These are phyloP conservation scores for Isoperla grammatica DNA, from an alignment of 2,888 invertebrate species.

Conservation along the genomic window DNA sequence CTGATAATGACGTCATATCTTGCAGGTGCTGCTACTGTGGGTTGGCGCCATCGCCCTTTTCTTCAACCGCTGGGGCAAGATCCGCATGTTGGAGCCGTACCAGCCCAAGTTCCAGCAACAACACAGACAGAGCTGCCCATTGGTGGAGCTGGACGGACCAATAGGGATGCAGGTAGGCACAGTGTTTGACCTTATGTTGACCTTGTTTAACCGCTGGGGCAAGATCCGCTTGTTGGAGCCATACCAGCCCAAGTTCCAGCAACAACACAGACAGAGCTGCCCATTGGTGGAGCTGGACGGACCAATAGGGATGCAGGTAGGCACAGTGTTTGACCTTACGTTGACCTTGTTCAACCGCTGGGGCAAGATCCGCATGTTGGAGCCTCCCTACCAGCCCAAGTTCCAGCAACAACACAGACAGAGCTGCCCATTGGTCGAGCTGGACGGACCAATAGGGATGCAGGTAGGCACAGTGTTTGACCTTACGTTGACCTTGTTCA, in stretches of 20 bases:
- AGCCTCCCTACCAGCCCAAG: constrained; percentile 86
- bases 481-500: too few relatives aligned
- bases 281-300: constrained; percentile 55
- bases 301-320: constrained; percentile 41
- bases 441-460: constrained; percentile 44
- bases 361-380: constrained; percentile 91
- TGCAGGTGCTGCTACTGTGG: constrained; percentile 80
- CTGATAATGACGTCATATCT: constrained; percentile 44
- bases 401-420: constrained; percentile 73
- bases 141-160: constrained; percentile 51
- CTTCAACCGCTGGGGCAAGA: constrained; percentile 94
- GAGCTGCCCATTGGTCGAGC: constrained; percentile 64
- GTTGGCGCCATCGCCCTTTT: constrained; percentile 83
- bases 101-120: constrained; percentile 79
- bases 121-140: constrained; percentile 70
- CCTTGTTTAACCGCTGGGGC: constrained; percentile 94
- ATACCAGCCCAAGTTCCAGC: constrained; percentile 78
- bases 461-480: too few relatives aligned
- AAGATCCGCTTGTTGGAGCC: constrained; percentile 90
- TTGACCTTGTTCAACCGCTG: constrained; percentile 94
- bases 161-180: constrained; percentile 41
- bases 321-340: too few relatives aligned
- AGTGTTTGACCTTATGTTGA: too few relatives aligned
- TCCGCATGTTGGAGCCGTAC: constrained; percentile 86
- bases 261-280: constrained; percentile 74